phyloP scores from a whole-genome alignment of 2,113 vertebrate genomes.

The Melanostigma gelatinosum region DNA sequence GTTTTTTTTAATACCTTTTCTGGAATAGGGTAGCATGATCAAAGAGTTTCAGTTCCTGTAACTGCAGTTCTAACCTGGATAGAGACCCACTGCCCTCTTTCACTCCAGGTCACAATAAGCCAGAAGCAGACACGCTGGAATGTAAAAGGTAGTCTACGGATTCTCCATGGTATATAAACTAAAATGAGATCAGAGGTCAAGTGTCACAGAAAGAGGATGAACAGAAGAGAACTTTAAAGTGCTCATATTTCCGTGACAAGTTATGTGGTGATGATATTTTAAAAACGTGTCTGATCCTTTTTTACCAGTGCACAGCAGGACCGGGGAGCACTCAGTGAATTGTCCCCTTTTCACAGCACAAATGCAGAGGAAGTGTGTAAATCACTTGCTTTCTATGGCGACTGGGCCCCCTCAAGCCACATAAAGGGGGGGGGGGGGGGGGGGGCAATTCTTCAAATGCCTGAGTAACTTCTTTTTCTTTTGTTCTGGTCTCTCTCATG shows the following conservation, averaged over 20 bases:
- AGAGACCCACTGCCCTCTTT: slow-evolving; percentile 24
- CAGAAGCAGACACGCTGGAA: slow-evolving; percentile 61
- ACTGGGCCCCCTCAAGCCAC: neutral
- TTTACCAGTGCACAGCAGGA: neutral
- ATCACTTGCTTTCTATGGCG: slow-evolving; percentile 17
- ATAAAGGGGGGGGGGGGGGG: neutral
- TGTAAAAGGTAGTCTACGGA: slow-evolving; percentile 60
- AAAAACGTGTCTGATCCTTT: slow-evolving; percentile 45
- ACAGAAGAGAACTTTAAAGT: slow-evolving; percentile 54
- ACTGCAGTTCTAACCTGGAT: slow-evolving; percentile 33
- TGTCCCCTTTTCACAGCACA: slow-evolving; percentile 4
- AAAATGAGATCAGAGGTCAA: slow-evolving; percentile 71
- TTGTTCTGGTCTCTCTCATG: neutral
- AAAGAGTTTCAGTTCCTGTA: slow-evolving; percentile 19
- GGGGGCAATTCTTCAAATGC: neutral
- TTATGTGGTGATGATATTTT: slow-evolving; percentile 34
- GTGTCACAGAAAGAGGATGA: slow-evolving; percentile 59
- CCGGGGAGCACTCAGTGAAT: neutral
- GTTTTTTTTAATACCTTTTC: slow-evolving; percentile 14
- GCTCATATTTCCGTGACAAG: slow-evolving; percentile 68
- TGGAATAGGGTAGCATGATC: slow-evolving; percentile 28
- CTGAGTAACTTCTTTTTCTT: neutral
- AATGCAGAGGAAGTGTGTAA: slow-evolving; percentile 22
- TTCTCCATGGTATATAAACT: slow-evolving; percentile 72
- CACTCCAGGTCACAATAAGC: slow-evolving; percentile 27